Base-by-base conservation (phyloP, 2,113 vertebrate species). In the Corydoras maculifer region DNA sequence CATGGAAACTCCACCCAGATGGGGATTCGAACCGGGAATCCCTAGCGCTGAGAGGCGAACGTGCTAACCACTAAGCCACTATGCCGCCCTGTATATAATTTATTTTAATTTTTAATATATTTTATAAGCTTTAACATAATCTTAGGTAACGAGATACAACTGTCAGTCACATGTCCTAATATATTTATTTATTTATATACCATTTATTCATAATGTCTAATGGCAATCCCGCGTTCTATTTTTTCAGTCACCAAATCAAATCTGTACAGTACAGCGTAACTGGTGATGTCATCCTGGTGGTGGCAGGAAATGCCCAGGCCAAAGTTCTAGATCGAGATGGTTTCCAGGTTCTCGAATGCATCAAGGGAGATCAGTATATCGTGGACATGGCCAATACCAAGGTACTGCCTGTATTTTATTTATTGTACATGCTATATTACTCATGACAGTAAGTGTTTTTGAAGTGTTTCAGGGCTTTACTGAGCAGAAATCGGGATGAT, bases 321-420 rank as follows among this genome's bases (percentile, higher is more conserved):
- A 99, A 99, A 78, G 94, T 98, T 58, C 87, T 99, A 81, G 95
- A 99, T 85, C 91, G 96, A 62, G 97, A 98, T 73, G 95, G 97
- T 65, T 98, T 99, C 85, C 94, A 93, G n/a, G 94, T 98, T 29
- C 92, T 98, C 90, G 96, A 98, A 69, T 98, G 95, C 81, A 86
- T 94, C 58, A 98, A 98, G 78, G 97, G 96, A 81, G 97, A 98
- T 85, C 96, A 98, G 63, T 98, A 99, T 82, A 98, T 99, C 32
- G 93, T 98, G 76, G 97, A 99, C 82, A 98, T 98, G 94, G 93
- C 92, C 48, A 97, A 97, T 72, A 99, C 96, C 62, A 98, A 98
- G 94, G 97, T 97, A 89, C 10, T 49, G 8, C 29, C 3, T 1
- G 8, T 31, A 32, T 14, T 35, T 32, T 0, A 43, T 25, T 12